These are phyloP conservation scores for Morpho helenor DNA, from an alignment of 2,888 invertebrate species.

Conservation along the genomic window DNA sequence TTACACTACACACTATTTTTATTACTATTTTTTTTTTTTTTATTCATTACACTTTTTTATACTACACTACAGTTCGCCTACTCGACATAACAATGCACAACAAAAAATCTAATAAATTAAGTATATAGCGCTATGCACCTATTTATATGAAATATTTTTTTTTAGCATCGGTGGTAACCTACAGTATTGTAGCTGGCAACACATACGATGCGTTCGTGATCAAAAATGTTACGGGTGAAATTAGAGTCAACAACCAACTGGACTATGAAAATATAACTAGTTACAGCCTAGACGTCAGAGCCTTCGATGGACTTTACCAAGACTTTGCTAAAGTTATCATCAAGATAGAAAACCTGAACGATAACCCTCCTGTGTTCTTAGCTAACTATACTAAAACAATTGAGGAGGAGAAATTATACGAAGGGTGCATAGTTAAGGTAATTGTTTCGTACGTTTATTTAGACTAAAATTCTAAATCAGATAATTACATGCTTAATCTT, in stretches of 20 bases:
- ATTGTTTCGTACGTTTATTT: constrained; percentile 24
- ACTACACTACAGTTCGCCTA: too few species aligned
- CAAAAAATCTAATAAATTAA: too few species aligned
- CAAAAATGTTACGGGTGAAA: constrained; percentile 90
- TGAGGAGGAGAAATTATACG: constrained; percentile 84
- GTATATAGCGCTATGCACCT: too few species aligned
- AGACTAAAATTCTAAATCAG: too few species aligned
- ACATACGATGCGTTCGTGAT: constrained; percentile 92
- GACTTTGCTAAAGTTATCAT: constrained; percentile 92
- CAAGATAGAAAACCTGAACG: constrained; percentile 93
- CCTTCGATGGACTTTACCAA: constrained; percentile 90
- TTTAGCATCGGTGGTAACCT: constrained; percentile 88
- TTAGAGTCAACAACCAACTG: constrained; percentile 86
- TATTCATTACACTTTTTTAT: too few species aligned
- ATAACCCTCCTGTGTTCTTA: constrained; percentile 92
- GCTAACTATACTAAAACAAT: constrained; percentile 86
- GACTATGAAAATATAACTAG: constrained; percentile 93
- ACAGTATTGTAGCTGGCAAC: constrained; percentile 93
- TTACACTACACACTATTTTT: too few species aligned
- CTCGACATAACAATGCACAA: too few species aligned
- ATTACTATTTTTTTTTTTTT: too few species aligned
- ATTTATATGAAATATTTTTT: constrained; percentile 14
- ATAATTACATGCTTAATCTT: too few species aligned
- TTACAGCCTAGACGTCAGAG: constrained; percentile 90
- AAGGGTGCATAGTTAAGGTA: constrained; percentile 84